A percentile compares a stretch with the other conserved stretches of the same genome.
Conservation (phyloP, 2,113 vertebrate species). For the Cinclus cinclus region DNA sequence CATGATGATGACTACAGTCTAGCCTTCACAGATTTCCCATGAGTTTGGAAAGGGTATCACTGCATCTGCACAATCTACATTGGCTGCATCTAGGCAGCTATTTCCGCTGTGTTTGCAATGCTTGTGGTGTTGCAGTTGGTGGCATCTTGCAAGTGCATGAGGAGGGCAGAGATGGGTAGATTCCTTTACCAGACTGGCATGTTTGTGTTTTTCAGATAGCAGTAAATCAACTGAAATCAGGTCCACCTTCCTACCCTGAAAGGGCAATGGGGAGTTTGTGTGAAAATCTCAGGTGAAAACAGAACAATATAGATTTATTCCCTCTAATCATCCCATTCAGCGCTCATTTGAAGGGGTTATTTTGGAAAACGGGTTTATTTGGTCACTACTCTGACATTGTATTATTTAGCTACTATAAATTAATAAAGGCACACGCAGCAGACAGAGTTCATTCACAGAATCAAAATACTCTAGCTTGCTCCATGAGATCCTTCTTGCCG, state of each 20-base stretch:
- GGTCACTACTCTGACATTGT: not conserved
- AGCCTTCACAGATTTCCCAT: not conserved
- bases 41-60: not conserved
- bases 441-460: not conserved
- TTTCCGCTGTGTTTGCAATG: not conserved
- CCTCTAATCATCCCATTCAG: not conserved
- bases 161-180: not conserved
- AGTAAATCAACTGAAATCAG: not conserved
- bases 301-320: not conserved
- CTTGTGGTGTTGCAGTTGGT: not conserved
- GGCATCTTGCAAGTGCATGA: not conserved
- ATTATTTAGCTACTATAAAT: not conserved
- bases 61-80: not conserved
- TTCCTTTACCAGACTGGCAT: not conserved
- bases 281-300: not conserved
- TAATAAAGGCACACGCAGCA: not conserved
- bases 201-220: not conserved
- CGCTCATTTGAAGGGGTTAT: not conserved
- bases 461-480: not conserved
- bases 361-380: not conserved
- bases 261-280: not conserved
- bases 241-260: not conserved
- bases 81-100: not conserved
- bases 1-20: not conserved
- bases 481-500: not conserved